phyloP scores from a whole-genome alignment of 1,140 invertebrate genomes.

The Babylonia areolata region DNA sequence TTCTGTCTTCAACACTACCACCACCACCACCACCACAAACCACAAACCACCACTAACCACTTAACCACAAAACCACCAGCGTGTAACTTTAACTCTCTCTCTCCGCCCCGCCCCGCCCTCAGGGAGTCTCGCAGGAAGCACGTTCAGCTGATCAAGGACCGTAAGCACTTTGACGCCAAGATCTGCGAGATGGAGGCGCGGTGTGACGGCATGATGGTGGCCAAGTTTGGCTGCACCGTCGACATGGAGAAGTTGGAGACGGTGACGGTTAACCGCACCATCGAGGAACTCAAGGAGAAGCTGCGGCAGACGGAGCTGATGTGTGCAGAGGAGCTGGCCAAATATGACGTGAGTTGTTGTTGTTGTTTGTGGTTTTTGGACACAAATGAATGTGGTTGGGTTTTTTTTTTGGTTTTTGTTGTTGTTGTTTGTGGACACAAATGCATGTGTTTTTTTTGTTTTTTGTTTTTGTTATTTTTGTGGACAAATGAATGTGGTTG shows the following conservation, averaged over 20 bases:
- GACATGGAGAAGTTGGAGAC: constrained; percentile 75
- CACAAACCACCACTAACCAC: no score
- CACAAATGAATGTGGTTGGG: no score
- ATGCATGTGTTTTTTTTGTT: no score
- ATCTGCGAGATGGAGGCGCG: constrained; percentile 70
- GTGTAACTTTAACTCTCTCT: no score
- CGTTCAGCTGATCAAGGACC: constrained; percentile 73
- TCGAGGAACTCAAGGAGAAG: constrained; percentile 75
- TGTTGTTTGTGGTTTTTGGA: background rate
- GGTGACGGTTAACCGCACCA: constrained; percentile 73
- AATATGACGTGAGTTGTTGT: constrained; percentile 63
- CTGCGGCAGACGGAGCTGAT: constrained; percentile 66
- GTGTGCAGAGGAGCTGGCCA: constrained; percentile 61
- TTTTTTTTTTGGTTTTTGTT: background rate
- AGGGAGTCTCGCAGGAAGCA: constrained; percentile 74
- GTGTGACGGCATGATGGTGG: constrained; percentile 73
- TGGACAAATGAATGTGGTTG: no score
- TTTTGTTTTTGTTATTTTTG: no score
- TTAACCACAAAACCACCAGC: no score
- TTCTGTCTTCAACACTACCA: no score
- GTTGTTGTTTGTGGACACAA: no score
- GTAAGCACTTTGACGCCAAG: constrained; percentile 70
- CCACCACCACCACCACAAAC: no score
- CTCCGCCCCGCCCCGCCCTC: no score
- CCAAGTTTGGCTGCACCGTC: constrained; percentile 74